Evolutionary conservation across 2,888 invertebrate genomes (phyloP), one percentile per base, ranked within the genome.

Genomic region (Falcaria lacertinaria): DNA sequence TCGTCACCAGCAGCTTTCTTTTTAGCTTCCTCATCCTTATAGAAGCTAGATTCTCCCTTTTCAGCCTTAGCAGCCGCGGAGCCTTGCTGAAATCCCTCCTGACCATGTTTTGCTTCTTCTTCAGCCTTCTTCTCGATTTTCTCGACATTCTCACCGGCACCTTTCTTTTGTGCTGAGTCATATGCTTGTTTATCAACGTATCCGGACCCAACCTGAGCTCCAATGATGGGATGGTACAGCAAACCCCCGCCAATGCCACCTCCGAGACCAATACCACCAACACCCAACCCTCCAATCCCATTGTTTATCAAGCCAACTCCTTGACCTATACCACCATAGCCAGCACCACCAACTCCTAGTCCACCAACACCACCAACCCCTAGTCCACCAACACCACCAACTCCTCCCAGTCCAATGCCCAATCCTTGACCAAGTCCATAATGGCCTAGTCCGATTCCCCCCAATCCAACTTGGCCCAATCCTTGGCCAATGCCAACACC

Each of bases 1-100:
- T 91, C 91, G 57, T 92, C 92, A 45, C 91, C 91, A 2, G 83
- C 81, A 7, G 90, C 85, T 69, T 91, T 92, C 49, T 92, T 92
- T 50, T 89, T 91, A 0, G 90, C 91, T 60, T 89, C 89, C 47
- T 90, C 89, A 41, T 90, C 90, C 58, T 89, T 91, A 57, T 87
- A 89, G 44, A 83, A 89, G 52, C 89, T 82, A 0, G 89, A 82
- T 44, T 90, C 90, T 41, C 89, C 90, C 37, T 89, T 89, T 57
- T 90, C 91, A 42, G 88, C 90, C 35, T 89, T 91, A 1, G 90
- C 85, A 44, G 91, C 90, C 1, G 89, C 89, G 37, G 90, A 83
- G 8, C 88, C 92, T 54, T 90, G 86, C 46, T 86, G 86, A 59
- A 77, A 91, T 17, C 91, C 92, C 72, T 90, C 90, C 45, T 91